phyloP scores from a whole-genome alignment of 2,113 vertebrate species.

The Notothenia coriiceps region DNA sequence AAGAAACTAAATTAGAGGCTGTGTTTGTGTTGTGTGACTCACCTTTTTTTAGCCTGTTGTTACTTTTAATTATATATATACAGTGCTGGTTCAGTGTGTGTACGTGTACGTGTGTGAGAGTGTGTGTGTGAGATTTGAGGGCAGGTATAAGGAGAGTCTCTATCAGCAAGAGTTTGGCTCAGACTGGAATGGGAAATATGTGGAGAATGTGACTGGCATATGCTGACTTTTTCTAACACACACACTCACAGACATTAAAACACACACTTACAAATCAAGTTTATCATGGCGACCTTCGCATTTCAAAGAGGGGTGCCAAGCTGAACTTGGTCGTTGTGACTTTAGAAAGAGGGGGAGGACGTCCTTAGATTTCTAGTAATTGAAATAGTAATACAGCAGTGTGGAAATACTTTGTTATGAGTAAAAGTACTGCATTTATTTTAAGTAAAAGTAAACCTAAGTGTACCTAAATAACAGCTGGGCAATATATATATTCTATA shows the following conservation, averaged over 20 bases:
- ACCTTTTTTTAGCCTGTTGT: not conserved
- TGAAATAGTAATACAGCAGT: too few species aligned
- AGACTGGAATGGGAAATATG: constrained; percentile 75
- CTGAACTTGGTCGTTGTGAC: not conserved
- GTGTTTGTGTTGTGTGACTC: constrained; percentile 41
- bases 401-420: too few species aligned
- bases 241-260: not conserved
- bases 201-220: constrained; percentile 63
- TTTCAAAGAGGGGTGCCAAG: not conserved
- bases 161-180: constrained; percentile 52
- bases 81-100: too few species aligned
- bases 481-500: too few species aligned
- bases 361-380: too few species aligned
- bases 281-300: not conserved
- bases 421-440: too few species aligned
- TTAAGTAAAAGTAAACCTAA: too few species aligned
- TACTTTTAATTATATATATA: too few species aligned
- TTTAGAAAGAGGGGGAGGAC: not conserved
- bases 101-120: too few species aligned
- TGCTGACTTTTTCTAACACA: constrained; percentile 23
- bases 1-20: constrained; percentile 12
- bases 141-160: constrained; percentile 11
- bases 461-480: too few species aligned
- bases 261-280: not conserved
- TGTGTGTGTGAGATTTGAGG: not conserved